Evolutionary conservation across 2,797 vertebrate species (phyloP).

Genomic region (Lagothrix lagotricha): DNA sequence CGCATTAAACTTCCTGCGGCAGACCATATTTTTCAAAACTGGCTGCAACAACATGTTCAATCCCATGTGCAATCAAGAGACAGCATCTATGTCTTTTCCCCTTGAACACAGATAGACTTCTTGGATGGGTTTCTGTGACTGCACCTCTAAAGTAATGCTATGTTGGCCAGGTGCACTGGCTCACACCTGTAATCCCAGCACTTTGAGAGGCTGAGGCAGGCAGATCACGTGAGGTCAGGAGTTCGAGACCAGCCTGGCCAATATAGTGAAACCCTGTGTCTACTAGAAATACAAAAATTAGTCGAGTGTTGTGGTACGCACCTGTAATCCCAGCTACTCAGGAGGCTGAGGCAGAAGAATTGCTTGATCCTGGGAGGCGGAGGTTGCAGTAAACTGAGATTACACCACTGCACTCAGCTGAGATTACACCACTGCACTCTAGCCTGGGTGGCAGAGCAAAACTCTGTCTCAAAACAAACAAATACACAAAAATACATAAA

Average conservation of each 20-base stretch:
- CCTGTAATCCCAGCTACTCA: not conserved
- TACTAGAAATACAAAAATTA: not conserved
- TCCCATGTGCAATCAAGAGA: not conserved
- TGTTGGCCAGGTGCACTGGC: too few relatives aligned
- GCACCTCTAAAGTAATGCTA: not conserved
- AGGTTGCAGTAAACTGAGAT: not conserved
- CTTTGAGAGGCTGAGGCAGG: too few relatives aligned
- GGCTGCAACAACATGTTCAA: not conserved
- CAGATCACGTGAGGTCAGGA: too few relatives aligned
- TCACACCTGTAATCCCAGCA: too few relatives aligned
- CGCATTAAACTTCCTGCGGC: not conserved
- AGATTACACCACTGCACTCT: not conserved
- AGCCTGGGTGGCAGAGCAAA: too few relatives aligned
- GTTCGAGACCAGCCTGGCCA: too few relatives aligned
- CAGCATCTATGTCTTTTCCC: not conserved
- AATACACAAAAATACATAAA: too few relatives aligned
- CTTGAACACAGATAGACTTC: not conserved
- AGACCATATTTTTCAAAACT: constrained; percentile 22
- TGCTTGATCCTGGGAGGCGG: not conserved
- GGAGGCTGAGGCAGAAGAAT: not conserved
- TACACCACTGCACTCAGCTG: not conserved
- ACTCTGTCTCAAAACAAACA: too few relatives aligned
- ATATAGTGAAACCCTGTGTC: too few relatives aligned
- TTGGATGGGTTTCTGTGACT: not conserved
- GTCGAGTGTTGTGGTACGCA: not conserved